A percentile compares a stretch with the other conserved stretches of the same genome.
phyloP scores from a whole-genome alignment of 2,113 vertebrate genomes.

The Alethe diademata region DNA sequence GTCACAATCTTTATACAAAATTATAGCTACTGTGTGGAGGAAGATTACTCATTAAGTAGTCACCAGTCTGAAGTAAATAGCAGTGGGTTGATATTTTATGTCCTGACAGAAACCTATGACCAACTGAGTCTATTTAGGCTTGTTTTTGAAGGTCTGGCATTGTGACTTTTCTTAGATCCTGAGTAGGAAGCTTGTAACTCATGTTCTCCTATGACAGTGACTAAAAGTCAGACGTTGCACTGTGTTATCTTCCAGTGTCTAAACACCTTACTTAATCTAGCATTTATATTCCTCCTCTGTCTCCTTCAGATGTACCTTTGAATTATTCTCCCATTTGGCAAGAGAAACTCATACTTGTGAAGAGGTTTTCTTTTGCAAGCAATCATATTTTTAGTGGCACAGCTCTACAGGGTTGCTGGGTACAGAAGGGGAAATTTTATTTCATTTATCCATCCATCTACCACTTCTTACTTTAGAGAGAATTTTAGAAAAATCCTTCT shows the following conservation, averaged over 20 bases:
- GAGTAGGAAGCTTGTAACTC: background rate
- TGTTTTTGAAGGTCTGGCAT: background rate
- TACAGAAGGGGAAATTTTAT: background rate
- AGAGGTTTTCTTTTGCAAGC: background rate
- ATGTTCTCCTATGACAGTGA: background rate
- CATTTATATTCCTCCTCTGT: background rate
- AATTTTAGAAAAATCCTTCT: background rate
- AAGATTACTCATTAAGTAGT: too few species aligned
- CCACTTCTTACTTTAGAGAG: background rate
- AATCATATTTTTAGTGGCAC: background rate
- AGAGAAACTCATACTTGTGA: background rate
- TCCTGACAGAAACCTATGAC: background rate
- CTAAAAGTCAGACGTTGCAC: background rate
- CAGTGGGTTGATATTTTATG: background rate
- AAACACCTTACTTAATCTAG: background rate
- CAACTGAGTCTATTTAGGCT: background rate
- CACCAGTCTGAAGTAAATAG: background rate
- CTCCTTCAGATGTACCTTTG: background rate
- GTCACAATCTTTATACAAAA: too few species aligned
- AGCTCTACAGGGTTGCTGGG: background rate
- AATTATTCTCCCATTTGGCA: conserved; percentile 11
- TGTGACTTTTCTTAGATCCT: background rate
- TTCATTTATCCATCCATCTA: background rate
- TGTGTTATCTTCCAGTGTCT: background rate
- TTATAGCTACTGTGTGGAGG: too few species aligned